Evolutionary conservation across 2,797 vertebrate species (phyloP).

Genomic region (Lacerta viridis): DNA sequence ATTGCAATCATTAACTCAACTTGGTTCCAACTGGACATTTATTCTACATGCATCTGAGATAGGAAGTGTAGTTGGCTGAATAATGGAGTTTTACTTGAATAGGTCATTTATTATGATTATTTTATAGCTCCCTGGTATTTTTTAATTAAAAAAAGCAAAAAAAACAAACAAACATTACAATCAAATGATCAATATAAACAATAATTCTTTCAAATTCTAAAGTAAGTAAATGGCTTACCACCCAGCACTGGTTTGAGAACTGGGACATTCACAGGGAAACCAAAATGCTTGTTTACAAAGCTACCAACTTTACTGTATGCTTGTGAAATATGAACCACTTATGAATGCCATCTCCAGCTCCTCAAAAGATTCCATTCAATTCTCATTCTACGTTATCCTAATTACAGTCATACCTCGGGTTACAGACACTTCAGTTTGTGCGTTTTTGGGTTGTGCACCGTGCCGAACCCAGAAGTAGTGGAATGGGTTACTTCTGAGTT

Average conservation of each 20-base stretch:
- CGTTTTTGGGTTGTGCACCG: too few relatives aligned
- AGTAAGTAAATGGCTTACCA: background rate
- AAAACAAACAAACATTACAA: background rate
- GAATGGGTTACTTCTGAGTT: too few relatives aligned
- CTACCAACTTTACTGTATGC: too few relatives aligned
- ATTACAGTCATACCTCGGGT: too few relatives aligned
- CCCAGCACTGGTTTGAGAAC: background rate
- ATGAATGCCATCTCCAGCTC: too few relatives aligned
- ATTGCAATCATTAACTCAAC: conserved; percentile 35
- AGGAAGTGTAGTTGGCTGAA: background rate
- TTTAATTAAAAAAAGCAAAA: background rate
- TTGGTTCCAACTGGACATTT: conserved; percentile 9
- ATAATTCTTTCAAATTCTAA: background rate
- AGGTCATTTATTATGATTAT: background rate
- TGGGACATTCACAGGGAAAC: too few relatives aligned
- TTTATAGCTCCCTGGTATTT: too few relatives aligned
- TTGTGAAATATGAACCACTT: too few relatives aligned
- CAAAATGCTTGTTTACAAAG: too few relatives aligned
- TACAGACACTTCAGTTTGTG: too few relatives aligned
- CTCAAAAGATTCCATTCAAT: background rate
- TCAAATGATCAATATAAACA: background rate
- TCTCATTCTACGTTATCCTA: background rate
- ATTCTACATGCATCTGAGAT: background rate
- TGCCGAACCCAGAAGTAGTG: too few relatives aligned
- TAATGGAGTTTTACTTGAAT: background rate